phyloP scores from a whole-genome alignment of 2,797 vertebrate species.

The Podarcis siculus region DNA sequence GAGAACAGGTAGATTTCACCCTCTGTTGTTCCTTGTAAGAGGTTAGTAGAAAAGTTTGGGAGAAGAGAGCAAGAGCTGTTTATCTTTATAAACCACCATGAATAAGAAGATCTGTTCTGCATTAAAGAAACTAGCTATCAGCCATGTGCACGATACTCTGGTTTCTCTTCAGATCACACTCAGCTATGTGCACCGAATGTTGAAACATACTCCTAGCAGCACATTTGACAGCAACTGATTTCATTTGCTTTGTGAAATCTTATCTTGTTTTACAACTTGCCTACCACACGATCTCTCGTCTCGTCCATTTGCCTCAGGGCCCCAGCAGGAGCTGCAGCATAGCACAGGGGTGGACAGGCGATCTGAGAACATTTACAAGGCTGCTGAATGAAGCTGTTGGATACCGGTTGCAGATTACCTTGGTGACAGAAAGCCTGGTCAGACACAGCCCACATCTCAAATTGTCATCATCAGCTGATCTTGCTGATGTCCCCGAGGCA shows the following conservation, averaged over 20 bases:
- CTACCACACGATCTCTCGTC: not conserved
- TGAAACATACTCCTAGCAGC: not conserved
- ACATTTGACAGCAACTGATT: not conserved
- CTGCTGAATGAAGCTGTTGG: not conserved
- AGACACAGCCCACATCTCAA: slow-evolving; percentile 24
- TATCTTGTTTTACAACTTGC: not conserved
- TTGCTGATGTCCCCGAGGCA: not conserved
- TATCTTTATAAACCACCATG: not conserved
- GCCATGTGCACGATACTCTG: no score
- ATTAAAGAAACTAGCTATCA: not conserved
- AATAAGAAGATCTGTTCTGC: not conserved
- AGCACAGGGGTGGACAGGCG: not conserved
- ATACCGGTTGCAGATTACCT: slow-evolving; percentile 14
- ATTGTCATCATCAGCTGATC: not conserved
- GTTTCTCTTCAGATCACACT: not conserved
- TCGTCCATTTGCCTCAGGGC: not conserved
- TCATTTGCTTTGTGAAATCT: not conserved
- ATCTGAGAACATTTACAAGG: slow-evolving; percentile 18
- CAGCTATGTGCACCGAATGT: not conserved
- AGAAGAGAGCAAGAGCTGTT: not conserved
- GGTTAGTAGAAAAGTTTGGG: not conserved
- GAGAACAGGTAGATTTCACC: not conserved
- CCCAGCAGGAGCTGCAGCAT: not conserved
- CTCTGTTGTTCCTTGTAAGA: not conserved
- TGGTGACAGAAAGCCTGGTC: not conserved